Evolutionary conservation across 2,113 vertebrate species (phyloP).

Genomic region (Nematolebias whitei): DNA sequence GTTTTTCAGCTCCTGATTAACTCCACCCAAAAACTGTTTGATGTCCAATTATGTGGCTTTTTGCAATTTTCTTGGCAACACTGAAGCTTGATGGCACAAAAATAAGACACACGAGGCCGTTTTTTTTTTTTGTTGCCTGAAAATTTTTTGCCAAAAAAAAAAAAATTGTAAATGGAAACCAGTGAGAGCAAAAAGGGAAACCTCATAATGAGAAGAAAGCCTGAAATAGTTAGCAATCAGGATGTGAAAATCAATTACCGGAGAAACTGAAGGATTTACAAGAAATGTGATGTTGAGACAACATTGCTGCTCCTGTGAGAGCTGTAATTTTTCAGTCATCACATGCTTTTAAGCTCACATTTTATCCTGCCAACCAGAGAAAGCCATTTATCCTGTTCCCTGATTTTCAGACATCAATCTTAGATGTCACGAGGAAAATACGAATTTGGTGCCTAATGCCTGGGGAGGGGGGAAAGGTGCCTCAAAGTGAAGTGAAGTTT

Average conservation of each 20-base stretch:
- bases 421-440: constrained; percentile 10
- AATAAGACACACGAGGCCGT: neutral
- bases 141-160: neutral
- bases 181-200: constrained; percentile 5
- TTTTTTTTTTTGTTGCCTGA: neutral
- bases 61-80: constrained; percentile 2
- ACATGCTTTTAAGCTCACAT: constrained; percentile 31
- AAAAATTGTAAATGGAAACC: neutral
- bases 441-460: constrained; percentile 29
- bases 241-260: constrained; percentile 39
- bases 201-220: neutral
- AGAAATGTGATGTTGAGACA: neutral
- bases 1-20: constrained; percentile 17
- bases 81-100: neutral
- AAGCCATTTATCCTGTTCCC: constrained; percentile 31
- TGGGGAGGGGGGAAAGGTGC: neutral
- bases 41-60: neutral
- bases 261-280: neutral
- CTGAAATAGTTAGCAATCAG: constrained; percentile 10
- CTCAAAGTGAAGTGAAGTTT: constrained; percentile 16
- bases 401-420: constrained; percentile 45
- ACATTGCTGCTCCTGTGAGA: constrained; percentile 6
- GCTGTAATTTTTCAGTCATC: constrained; percentile 27
- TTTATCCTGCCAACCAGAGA: constrained; percentile 15
- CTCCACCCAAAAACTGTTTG: neutral